Conservation (phyloP, 2,888 invertebrate genomes). For the Lasioglossum zephyrum region DNA sequence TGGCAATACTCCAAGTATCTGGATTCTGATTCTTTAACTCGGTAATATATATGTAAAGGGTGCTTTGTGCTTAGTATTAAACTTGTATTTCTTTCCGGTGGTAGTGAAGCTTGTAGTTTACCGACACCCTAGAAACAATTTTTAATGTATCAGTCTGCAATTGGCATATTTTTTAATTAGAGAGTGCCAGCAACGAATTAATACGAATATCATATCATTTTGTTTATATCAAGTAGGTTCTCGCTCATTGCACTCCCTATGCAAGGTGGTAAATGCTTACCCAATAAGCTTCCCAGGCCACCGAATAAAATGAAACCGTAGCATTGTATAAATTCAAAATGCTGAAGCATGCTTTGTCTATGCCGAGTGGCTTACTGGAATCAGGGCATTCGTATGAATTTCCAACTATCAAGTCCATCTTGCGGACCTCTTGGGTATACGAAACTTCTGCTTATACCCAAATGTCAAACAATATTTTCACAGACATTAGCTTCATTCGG, state of each 20-base stretch:
- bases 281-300: slow-evolving; percentile 73
- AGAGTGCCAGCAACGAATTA: background rate
- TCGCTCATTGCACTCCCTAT: background rate
- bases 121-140: slow-evolving; percentile 78
- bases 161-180: background rate
- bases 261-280: slow-evolving; percentile 64
- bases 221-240: background rate
- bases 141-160: background rate
- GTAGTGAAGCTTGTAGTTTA: slow-evolving; percentile 67
- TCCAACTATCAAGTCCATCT: background rate
- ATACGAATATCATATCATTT: background rate
- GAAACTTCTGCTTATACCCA: background rate
- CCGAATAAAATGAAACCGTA: slow-evolving; percentile 71
- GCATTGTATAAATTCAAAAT: slow-evolving; percentile 72
- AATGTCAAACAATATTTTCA: background rate
- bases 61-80: slow-evolving; percentile 78
- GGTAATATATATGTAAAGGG: slow-evolving; percentile 77
- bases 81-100: slow-evolving; percentile 71
- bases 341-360: slow-evolving; percentile 81
- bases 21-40: background rate
- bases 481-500: background rate
- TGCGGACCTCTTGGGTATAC: background rate
- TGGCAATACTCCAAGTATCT: slow-evolving; percentile 68
- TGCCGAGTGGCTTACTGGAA: slow-evolving; percentile 70
- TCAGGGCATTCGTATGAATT: slow-evolving; percentile 61